Evolutionary conservation across 2,888 invertebrate species (phyloP).

Genomic region (Drosophila antonietae): DNA sequence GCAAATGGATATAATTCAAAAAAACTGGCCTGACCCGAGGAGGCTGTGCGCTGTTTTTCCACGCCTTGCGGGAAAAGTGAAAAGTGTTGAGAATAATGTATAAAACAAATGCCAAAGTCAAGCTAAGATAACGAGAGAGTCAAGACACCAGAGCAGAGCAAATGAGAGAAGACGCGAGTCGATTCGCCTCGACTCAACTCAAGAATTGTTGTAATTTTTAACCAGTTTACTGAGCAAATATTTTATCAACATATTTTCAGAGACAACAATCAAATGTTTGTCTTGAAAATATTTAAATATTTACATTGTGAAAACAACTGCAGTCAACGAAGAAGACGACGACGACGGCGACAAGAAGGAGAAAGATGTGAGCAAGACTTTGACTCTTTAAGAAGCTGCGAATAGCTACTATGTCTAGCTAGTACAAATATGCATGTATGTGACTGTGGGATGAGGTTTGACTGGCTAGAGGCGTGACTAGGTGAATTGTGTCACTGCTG

Average conservation of each 20-base stretch:
- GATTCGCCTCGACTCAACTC: conserved; percentile 12
- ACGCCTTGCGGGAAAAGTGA: conserved; percentile 67
- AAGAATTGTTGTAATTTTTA: conserved; percentile 75
- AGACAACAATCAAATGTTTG: conserved; percentile 83
- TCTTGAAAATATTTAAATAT: conserved; percentile 84
- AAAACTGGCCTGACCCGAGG: conserved; percentile 17
- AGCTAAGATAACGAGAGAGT: conserved; percentile 27
- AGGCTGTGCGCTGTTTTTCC: conserved; percentile 66
- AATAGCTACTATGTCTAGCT: conserved; percentile 24
- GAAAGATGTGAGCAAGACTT: conserved; percentile 31
- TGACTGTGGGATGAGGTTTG: background rate
- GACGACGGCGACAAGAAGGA: background rate
- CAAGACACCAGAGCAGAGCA: conserved; percentile 22
- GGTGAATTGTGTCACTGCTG: background rate
- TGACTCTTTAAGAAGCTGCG: conserved; percentile 27
- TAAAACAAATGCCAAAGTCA: conserved; percentile 77
- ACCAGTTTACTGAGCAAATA: conserved; percentile 81
- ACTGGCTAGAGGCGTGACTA: background rate
- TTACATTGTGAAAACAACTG: conserved; percentile 82
- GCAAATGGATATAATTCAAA: conserved; percentile 58
- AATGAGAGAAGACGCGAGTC: background rate
- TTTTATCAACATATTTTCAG: conserved; percentile 82
- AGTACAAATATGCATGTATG: background rate
- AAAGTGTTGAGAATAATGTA: conserved; percentile 67
- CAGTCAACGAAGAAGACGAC: conserved; percentile 22